These are phyloP conservation scores for Nomada flava DNA, from an alignment of 2,888 invertebrate genomes.

Conservation along the genomic window DNA sequence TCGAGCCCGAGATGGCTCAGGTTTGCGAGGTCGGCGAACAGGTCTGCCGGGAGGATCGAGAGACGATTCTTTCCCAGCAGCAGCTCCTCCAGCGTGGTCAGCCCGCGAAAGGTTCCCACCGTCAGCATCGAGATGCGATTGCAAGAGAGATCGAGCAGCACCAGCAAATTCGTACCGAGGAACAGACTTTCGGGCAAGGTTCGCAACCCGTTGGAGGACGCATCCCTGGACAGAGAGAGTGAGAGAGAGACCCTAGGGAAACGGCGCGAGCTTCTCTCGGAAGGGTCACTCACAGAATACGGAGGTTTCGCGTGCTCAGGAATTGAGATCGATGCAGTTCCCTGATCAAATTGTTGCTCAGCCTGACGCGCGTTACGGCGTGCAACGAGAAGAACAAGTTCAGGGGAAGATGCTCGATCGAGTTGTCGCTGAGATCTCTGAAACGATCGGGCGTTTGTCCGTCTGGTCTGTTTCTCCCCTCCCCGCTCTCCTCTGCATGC, in stretches of 20 bases:
- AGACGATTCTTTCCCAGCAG: constrained; percentile 89
- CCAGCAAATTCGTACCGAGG: constrained; percentile 72
- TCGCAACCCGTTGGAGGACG: constrained; percentile 88
- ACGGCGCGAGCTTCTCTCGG: no score
- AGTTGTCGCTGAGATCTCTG: constrained; percentile 80
- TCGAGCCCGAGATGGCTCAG: constrained; percentile 88
- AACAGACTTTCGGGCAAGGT: constrained; percentile 87
- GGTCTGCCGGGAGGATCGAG: constrained; percentile 85
- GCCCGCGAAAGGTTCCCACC: constrained; percentile 86
- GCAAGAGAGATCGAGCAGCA: constrained; percentile 90
- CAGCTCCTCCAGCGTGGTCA: constrained; percentile 88
- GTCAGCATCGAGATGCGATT: constrained; percentile 90
- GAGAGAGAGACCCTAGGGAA: neutral
- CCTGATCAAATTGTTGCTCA: constrained; percentile 78
- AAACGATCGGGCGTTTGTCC: constrained; percentile 31
- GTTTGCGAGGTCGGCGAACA: constrained; percentile 87
- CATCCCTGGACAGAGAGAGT: constrained; percentile 79
- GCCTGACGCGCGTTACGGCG: constrained; percentile 76
- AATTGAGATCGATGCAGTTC: constrained; percentile 79
- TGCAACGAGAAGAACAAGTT: constrained; percentile 79
- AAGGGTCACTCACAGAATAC: constrained; percentile 77
- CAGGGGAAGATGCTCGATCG: constrained; percentile 80
- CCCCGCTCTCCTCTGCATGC: no score
- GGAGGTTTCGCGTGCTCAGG: constrained; percentile 76
- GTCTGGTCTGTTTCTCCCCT: no score